Conservation (phyloP, 2,797 vertebrate genomes). For the Cottoperca gobio region DNA sequence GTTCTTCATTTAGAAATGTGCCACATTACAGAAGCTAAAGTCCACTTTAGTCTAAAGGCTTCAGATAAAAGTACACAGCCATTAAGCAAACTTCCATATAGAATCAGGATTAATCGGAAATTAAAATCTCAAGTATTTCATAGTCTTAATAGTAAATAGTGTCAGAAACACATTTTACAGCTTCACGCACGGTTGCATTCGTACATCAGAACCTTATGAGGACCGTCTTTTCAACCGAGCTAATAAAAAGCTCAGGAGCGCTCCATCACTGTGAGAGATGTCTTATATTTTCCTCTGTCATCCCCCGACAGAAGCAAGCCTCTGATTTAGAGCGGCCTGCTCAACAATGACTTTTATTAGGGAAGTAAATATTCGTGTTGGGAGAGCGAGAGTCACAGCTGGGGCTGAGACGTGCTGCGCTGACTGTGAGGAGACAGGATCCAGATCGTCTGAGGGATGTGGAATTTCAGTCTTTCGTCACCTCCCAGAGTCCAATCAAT, state of each 20-base stretch:
- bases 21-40: background rate
- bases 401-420: constrained; percentile 2
- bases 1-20: background rate
- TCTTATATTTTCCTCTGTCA: constrained; percentile 71
- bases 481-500: constrained; percentile 56
- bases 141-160: constrained; percentile 23
- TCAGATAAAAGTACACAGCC: background rate
- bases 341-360: constrained; percentile 72
- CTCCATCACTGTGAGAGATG: constrained; percentile 61
- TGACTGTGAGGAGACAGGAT: constrained; percentile 23
- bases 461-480: constrained; percentile 56
- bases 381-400: constrained; percentile 52
- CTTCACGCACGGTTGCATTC: constrained; percentile 51
- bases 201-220: constrained; percentile 44
- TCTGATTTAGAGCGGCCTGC: constrained; percentile 69
- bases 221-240: constrained; percentile 34
- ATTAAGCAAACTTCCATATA: constrained; percentile 12
- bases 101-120: constrained; percentile 38
- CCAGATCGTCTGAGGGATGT: constrained; percentile 10
- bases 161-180: constrained; percentile 36
- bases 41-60: background rate
- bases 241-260: constrained; percentile 67
- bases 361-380: constrained; percentile 75
- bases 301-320: constrained; percentile 54
- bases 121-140: constrained; percentile 42